Evolutionary conservation across 2,888 invertebrate species (phyloP), one percentile per base, ranked within the genome.

Genomic region (Temnothorax rugatulus): DNA sequence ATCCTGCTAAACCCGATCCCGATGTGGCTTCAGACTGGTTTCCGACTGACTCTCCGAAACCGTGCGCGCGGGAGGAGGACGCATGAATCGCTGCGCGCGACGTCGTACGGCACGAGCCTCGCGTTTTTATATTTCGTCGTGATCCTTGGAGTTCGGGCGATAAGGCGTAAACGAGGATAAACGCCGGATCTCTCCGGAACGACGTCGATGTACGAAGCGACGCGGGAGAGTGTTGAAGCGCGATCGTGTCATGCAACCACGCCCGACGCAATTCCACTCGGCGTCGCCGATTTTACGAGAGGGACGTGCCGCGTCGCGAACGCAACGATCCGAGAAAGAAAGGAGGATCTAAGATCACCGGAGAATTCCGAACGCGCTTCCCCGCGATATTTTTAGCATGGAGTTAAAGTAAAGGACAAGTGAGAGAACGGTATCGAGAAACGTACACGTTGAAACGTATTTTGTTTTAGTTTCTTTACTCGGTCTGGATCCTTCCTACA

Each of bases 1-100:
- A 90, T 89, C 87, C 83, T 88, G 88, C 87, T 83, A 88, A 89
- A 89, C 88, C 85, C 88, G 88, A 86, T 90, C 77, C 85, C 57
- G 73, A 82, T 64, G 81, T 57, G 59, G 68, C 81, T 81, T 73
- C 59, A 73, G 74, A 68, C 82, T 76, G 76, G 82, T 74, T 76
- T 64, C 77, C 82, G 79, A 68, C 66, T 66, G 77, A 77, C 79
- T 68, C 79, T 25, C 54, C 25, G 47, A 68, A 83, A 79, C 41
- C 61, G 18, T 34, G 81, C 61, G 18, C 41, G 81, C 61, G 68
- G 79, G 64, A 68, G 66, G 59, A 79, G 66, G 79, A 79, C 38
- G 57, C 57, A 18, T 41, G 66, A 57, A 77, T 83, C 77, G 57
- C 44, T 54, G 54, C 82, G 66, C 75, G 79, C 75, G 79, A 81